Evolutionary conservation across 2,113 vertebrate species (phyloP).

Genomic region (Pyxicephalus adspersus): DNA sequence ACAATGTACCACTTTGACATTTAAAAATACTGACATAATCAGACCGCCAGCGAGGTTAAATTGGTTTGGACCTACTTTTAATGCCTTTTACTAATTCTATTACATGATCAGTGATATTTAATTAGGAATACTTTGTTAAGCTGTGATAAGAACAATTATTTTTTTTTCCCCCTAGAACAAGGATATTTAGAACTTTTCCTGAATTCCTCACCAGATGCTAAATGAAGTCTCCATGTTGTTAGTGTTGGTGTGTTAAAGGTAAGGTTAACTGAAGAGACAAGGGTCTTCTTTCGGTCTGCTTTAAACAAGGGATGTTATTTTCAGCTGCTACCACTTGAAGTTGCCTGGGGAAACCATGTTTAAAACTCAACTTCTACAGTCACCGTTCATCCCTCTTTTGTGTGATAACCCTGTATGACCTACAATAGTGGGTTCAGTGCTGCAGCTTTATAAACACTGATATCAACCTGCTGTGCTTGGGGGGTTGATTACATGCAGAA

Average conservation of each 20-base stretch:
- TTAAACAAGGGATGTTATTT: neutral
- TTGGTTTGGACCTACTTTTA: neutral
- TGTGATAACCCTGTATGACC: too few species aligned
- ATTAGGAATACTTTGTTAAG: too few species aligned
- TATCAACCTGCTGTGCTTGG: neutral
- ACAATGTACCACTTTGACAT: too few species aligned
- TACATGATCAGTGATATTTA: neutral
- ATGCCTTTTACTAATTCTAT: neutral
- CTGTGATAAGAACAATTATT: neutral
- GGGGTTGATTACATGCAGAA: neutral
- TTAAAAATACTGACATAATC: too few species aligned
- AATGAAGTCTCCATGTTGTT: constrained; percentile 55
- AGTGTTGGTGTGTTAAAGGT: neutral
- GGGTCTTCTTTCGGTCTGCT: neutral
- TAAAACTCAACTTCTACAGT: too few species aligned
- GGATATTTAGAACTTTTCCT: constrained; percentile 86
- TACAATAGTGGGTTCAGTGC: too few species aligned
- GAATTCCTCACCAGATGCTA: constrained; percentile 73
- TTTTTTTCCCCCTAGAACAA: constrained; percentile 68
- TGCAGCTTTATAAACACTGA: too few species aligned
- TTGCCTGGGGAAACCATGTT: neutral
- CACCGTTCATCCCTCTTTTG: too few species aligned
- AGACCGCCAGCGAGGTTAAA: neutral
- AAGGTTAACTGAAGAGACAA: too few species aligned
- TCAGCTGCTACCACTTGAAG: neutral